Conservation (phyloP, 2,888 invertebrate genomes). For the Caenorhabditis macrosperma region DNA sequence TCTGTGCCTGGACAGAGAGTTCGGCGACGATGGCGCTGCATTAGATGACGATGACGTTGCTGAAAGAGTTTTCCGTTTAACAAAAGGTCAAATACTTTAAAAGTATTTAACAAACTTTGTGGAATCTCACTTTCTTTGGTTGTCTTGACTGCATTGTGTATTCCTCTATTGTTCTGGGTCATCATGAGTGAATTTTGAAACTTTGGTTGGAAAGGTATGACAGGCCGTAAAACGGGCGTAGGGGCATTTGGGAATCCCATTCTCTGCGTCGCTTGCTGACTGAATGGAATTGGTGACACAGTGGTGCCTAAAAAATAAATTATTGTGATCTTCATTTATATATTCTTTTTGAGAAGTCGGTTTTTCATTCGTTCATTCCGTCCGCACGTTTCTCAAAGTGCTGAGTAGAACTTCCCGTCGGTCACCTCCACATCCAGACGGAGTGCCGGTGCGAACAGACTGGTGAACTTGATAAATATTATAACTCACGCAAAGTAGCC, state of each 20-base stretch:
- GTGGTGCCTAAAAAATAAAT: neutral
- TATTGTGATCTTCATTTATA: no score
- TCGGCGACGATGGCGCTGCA: constrained; percentile 2
- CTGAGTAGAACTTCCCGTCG: no score
- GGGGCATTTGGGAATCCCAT: neutral
- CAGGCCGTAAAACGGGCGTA: neutral
- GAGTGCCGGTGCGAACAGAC: no score
- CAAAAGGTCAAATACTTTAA: no score
- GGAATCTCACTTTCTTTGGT: neutral
- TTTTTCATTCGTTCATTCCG: no score
- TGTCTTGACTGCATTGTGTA: constrained; percentile 14
- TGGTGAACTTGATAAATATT: no score
- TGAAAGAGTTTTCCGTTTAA: no score
- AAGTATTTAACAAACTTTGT: neutral
- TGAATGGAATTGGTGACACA: neutral
- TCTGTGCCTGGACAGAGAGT: constrained; percentile 32
- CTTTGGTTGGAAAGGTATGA: neutral
- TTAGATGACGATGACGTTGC: neutral
- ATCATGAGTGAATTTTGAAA: neutral
- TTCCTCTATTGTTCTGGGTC: neutral
- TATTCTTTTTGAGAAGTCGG: no score
- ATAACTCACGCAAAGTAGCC: neutral
- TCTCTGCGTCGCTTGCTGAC: neutral
- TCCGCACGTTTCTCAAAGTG: no score
- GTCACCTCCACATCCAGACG: no score